Percentiles rank a stretch among this genome's conserved stretches.
Conservation (phyloP, 1,140 invertebrate species). For the Galleria mellonella region DNA sequence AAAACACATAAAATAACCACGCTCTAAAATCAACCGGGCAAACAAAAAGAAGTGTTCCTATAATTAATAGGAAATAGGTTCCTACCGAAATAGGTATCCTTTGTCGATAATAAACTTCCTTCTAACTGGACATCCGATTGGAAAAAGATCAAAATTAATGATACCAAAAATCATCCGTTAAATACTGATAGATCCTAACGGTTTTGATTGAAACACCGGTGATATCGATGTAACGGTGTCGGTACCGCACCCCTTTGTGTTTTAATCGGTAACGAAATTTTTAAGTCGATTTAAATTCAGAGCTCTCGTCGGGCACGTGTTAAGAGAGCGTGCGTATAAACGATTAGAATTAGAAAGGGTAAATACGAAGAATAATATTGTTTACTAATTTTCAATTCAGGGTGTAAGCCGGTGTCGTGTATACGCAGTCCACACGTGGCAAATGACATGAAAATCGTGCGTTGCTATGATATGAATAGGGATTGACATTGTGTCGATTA, state of each 20-base stretch:
- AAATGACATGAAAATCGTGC: constrained; percentile 66
- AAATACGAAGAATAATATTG: constrained; percentile 65
- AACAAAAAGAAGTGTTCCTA: too few relatives aligned
- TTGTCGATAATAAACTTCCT: not conserved
- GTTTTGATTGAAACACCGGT: constrained; percentile 27
- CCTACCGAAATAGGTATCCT: too few relatives aligned
- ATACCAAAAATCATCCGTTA: constrained; percentile 9
- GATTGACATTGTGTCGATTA: constrained; percentile 5
- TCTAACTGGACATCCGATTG: constrained; percentile 5
- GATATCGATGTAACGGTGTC: constrained; percentile 29
- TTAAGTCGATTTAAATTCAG: constrained; percentile 49
- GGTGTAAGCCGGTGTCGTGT: constrained; percentile 54
- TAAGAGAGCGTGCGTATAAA: constrained; percentile 43
- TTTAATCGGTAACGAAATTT: constrained; percentile 32
- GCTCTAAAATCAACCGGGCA: too few relatives aligned
- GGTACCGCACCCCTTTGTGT: constrained; percentile 32
- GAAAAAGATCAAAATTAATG: constrained; percentile 2
- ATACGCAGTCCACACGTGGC: constrained; percentile 57
- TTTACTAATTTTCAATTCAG: constrained; percentile 59
- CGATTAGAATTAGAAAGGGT: constrained; percentile 60
- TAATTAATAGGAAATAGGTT: too few relatives aligned
- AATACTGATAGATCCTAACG: constrained; percentile 25
- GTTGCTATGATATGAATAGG: constrained; percentile 37
- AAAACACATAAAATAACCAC: too few relatives aligned
- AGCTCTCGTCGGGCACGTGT: constrained; percentile 49